Conservation (phyloP, 2,888 invertebrate genomes). For the Tuta absoluta region DNA sequence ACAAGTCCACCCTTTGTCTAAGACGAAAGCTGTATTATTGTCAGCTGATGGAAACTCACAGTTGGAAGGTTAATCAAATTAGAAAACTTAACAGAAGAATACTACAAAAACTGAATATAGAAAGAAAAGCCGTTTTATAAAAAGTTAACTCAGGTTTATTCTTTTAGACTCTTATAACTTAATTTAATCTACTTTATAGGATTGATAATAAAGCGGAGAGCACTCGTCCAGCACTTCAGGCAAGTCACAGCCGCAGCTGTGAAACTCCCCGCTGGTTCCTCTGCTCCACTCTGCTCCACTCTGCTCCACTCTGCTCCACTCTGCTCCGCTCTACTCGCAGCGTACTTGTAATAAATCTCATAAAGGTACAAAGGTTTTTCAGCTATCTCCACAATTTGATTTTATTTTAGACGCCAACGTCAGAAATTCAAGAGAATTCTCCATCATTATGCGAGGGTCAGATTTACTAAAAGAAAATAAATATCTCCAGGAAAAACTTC, state of each 20-base stretch:
- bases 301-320: neutral
- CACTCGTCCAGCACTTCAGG: neutral
- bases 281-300: neutral
- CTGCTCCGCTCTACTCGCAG: neutral
- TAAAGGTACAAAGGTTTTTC: constrained; percentile 5
- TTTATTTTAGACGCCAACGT: constrained; percentile 1
- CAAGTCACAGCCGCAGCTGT: neutral
- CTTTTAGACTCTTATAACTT: neutral
- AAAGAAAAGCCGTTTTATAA: neutral
- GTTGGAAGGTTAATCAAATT: too few relatives aligned
- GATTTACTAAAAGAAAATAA: constrained; percentile 1
- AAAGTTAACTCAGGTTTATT: neutral
- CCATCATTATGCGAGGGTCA: neutral
- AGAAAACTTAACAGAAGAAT: too few relatives aligned
- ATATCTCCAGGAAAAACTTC: neutral
- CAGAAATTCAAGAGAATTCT: neutral
- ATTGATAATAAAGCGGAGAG: constrained; percentile 18
- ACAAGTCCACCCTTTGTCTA: too few relatives aligned
- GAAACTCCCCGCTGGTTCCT: neutral
- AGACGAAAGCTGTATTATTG: too few relatives aligned
- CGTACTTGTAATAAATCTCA: constrained; percentile 1
- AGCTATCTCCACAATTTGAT: neutral
- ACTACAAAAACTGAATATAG: neutral
- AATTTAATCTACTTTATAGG: constrained; percentile 19
- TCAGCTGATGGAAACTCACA: too few relatives aligned